A percentile compares a stretch with the other conserved stretches of the same genome.
phyloP scores from a whole-genome alignment of 2,888 invertebrate species.

The Saturnia japonica region DNA sequence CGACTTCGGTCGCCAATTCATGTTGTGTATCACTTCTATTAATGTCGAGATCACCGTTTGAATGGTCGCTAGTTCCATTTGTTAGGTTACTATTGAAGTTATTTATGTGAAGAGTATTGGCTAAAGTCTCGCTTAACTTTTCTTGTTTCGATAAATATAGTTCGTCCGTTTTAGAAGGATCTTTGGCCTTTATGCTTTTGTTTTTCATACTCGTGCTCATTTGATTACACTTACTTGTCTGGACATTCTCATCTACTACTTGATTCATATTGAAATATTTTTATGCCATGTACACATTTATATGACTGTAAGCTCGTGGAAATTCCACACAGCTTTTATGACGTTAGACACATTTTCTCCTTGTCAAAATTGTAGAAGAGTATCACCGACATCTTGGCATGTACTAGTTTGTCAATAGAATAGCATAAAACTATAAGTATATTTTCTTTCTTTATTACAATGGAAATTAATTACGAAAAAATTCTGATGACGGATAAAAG shows the following conservation, averaged over 20 bases:
- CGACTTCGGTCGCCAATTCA: slow-evolving; percentile 45
- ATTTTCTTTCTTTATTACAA: slow-evolving; percentile 36
- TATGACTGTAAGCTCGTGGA: slow-evolving; percentile 62
- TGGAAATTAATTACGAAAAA: slow-evolving; percentile 44
- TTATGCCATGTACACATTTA: slow-evolving; percentile 75
- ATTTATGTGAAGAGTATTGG: slow-evolving; percentile 71
- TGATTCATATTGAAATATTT: slow-evolving; percentile 73
- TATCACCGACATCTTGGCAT: slow-evolving; percentile 79
- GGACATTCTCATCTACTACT: slow-evolving; percentile 66
- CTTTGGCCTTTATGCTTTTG: slow-evolving; percentile 79
- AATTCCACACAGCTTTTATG: slow-evolving; percentile 55
- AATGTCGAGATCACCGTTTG: slow-evolving; percentile 53
- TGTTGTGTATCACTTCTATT: slow-evolving; percentile 49
- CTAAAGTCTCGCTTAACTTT: slow-evolving; percentile 66
- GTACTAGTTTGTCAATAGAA: slow-evolving; percentile 55
- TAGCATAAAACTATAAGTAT: slow-evolving; percentile 34
- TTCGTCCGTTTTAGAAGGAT: slow-evolving; percentile 64
- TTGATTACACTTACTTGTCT: slow-evolving; percentile 71
- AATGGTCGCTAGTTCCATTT: slow-evolving; percentile 73
- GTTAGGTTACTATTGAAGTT: slow-evolving; percentile 72
- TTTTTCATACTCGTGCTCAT: slow-evolving; percentile 67
- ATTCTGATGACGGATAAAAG: slow-evolving; percentile 47
- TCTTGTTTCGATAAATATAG: slow-evolving; percentile 64
- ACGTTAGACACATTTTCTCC: slow-evolving; percentile 68
- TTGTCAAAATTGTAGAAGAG: slow-evolving; percentile 75